A percentile compares a stretch with the other conserved stretches of the same genome.
Conservation (phyloP, 2,113 vertebrate species). For the Craseonycteris thonglongyai region DNA sequence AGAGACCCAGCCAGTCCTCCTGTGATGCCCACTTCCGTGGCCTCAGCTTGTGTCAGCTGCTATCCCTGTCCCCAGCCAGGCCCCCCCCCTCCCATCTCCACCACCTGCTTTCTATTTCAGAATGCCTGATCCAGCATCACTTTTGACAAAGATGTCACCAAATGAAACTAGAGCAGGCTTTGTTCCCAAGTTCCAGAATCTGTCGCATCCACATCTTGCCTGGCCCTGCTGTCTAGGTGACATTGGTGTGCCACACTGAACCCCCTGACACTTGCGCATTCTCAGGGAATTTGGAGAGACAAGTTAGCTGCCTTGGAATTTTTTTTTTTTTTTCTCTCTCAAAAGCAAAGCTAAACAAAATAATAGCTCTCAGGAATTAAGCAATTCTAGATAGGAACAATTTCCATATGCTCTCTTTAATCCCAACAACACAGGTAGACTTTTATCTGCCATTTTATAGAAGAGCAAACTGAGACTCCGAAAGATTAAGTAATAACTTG, state of each 20-base stretch:
- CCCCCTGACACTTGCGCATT: background rate
- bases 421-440: background rate
- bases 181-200: background rate
- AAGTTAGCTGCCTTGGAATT: background rate
- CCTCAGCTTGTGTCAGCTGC: background rate
- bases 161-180: background rate
- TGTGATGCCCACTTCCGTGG: background rate
- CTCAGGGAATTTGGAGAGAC: background rate
- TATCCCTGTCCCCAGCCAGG: background rate
- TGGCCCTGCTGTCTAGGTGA: background rate
- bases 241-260: background rate
- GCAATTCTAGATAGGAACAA: background rate
- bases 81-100: background rate
- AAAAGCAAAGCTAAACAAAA: background rate
- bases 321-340: background rate
- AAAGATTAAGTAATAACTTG: background rate
- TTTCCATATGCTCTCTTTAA: background rate
- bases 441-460: background rate
- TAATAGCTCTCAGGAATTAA: background rate
- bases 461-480: background rate
- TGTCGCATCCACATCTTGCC: background rate
- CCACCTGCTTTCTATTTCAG: background rate
- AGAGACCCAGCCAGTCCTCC: background rate
- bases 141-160: constrained; percentile 25
- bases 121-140: background rate